A percentile compares a stretch with the other conserved stretches of the same genome.
phyloP scores from a whole-genome alignment of 2,888 invertebrate species.

The Yponomeuta sedellus region DNA sequence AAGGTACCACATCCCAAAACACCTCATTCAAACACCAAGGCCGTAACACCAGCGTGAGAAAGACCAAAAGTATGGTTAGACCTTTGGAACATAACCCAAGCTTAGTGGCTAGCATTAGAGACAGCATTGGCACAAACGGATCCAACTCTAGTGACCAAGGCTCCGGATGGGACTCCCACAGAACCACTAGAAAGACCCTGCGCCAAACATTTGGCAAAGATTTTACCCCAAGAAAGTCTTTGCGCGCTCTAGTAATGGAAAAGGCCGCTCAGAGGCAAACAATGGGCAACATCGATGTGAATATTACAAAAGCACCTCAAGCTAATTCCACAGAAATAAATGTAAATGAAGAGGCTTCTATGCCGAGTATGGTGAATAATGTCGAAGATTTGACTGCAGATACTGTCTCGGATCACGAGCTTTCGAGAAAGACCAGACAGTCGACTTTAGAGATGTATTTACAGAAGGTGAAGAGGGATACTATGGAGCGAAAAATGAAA shows the following conservation, averaged over 20 bases:
- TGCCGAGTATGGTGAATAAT: neutral
- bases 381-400: conserved; percentile 13
- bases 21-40: conserved; percentile 38
- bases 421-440: conserved; percentile 38
- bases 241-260: conserved; percentile 61
- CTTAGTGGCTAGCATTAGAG: conserved; percentile 26
- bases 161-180: conserved; percentile 66
- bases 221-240: conserved; percentile 54
- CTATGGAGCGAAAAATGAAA: conserved; percentile 39
- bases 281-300: conserved; percentile 27
- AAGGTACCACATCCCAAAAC: conserved; percentile 31
- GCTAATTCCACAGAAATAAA: conserved; percentile 28
- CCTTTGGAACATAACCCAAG: conserved; percentile 36
- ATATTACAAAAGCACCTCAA: conserved; percentile 30
- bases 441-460: conserved; percentile 41
- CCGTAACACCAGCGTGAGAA: conserved; percentile 41
- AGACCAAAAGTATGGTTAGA: conserved; percentile 42
- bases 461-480: conserved; percentile 43
- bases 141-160: conserved; percentile 52
- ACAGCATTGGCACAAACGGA: conserved; percentile 27
- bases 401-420: conserved; percentile 30
- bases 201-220: conserved; percentile 61
- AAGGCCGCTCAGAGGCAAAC: conserved; percentile 54
- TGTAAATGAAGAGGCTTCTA: neutral
- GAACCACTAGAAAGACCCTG: conserved; percentile 57